A percentile compares a stretch with the other conserved stretches of the same genome.
Evolutionary conservation across 35 echinoderm and acorn worm species (phyloP).

Genomic region (Nesometra sesokonis): DNA sequence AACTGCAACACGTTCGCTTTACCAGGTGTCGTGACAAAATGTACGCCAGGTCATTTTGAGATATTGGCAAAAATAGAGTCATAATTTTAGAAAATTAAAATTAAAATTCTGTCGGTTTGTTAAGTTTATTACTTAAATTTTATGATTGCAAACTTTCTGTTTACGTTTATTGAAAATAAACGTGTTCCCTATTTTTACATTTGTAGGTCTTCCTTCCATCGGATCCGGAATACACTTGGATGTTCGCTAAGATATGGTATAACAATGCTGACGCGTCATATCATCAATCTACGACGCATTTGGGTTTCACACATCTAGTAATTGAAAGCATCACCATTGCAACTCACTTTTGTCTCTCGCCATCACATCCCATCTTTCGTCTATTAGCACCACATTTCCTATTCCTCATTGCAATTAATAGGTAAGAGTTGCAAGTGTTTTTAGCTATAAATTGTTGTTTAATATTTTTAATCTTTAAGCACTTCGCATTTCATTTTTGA

Average conservation of each 20-base stretch:
- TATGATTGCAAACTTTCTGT: no score
- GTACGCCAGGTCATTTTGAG: no score
- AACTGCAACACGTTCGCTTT: no score
- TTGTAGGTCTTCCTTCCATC: slow-evolving; percentile 33
- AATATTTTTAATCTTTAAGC: not conserved
- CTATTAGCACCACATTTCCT: slow-evolving; percentile 58
- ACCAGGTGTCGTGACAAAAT: no score
- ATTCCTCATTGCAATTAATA: slow-evolving; percentile 54
- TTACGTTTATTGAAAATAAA: no score
- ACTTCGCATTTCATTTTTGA: no score
- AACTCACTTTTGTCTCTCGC: slow-evolving; percentile 25
- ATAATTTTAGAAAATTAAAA: no score
- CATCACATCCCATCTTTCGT: slow-evolving; percentile 48
- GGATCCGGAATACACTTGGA: slow-evolving; percentile 50
- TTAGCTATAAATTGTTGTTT: not conserved
- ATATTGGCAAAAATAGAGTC: no score
- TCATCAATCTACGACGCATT: slow-evolving; percentile 55
- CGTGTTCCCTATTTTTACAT: no score
- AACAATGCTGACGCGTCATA: slow-evolving; percentile 55
- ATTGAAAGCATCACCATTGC: slow-evolving; percentile 32
- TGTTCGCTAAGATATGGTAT: slow-evolving; percentile 52
- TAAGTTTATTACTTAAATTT: no score
- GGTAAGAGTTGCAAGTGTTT: no score
- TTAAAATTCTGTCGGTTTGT: no score
- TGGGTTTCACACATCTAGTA: slow-evolving; percentile 58